phyloP scores from a whole-genome alignment of 2,888 invertebrate genomes.

The Phalera bucephala region DNA sequence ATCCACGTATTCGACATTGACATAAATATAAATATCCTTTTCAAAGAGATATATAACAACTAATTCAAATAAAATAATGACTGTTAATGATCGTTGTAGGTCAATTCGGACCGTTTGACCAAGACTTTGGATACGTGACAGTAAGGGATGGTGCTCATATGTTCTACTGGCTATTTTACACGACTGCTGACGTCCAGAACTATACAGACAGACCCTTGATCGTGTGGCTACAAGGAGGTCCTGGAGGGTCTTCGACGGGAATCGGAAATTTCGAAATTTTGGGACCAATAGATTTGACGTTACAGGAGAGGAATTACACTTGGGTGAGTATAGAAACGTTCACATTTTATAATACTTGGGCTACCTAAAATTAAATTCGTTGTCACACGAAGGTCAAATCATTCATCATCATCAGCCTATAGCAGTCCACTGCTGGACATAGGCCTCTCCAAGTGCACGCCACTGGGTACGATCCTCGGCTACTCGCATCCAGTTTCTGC shows the following conservation, averaged over 20 bases:
- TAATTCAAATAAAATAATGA: conserved; percentile 4
- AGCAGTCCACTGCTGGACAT: no score
- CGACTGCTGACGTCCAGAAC: conserved; percentile 83
- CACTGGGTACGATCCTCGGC: no score
- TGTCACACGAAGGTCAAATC: no score
- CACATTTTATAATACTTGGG: no score
- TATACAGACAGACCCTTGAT: conserved; percentile 88
- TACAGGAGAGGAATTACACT: conserved; percentile 87
- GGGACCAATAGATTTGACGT: conserved; percentile 86
- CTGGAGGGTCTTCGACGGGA: conserved; percentile 90
- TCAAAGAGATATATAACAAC: conserved; percentile 6
- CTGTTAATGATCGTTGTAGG: conserved; percentile 42
- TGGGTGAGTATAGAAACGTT: no score
- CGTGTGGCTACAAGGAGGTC: conserved; percentile 96
- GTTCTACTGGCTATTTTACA: conserved; percentile 95
- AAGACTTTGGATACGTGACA: conserved; percentile 89
- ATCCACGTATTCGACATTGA: conserved; percentile 6
- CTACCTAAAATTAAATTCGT: no score
- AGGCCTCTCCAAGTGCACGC: no score
- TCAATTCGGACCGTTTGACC: conserved; percentile 84
- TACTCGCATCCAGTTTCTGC: no score
- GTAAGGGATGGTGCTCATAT: conserved; percentile 90
- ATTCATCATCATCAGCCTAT: no score
- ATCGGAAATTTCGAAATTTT: conserved; percentile 95
- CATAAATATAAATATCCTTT: conserved; percentile 1